Base-by-base conservation (phyloP, 1,140 invertebrate species). In the Apis dorsata region DNA sequence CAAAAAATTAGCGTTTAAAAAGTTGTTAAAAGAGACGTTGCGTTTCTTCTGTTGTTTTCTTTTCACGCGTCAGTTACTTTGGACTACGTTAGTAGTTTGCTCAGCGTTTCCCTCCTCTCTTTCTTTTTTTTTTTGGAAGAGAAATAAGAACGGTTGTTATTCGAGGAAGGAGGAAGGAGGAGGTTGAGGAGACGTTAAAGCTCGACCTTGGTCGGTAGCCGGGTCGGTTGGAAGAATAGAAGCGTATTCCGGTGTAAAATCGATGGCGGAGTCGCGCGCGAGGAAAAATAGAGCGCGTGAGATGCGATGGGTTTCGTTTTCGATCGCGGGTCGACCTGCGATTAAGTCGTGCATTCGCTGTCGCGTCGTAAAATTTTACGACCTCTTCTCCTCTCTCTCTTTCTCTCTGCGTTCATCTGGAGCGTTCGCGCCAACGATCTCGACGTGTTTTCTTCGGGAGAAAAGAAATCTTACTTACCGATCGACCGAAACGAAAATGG, bases 241-340 rank as follows among this genome's bases (percentile, higher is more conserved):
- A 72, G 71, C 62, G 79, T 81, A 81, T 66, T 68, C 79, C 51
- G 28, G 62, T 66, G 79, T 75, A 75, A 81, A 81, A 81, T 81
- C 79, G 79, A 81, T 81, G 79, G 51, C 71, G 53, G 71, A 65
- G 70, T 71, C 71, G 62, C 60, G 79, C 34, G 34, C 34, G 34
- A 44, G 66, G 71, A 19, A 71, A 81, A 81, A 81, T 81, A 81
- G 79, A 81, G 70, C 79, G 79, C 79, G 71, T 55, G 69, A 53
- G 62, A 66, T 34, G 62, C 71, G 62, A 8, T 19, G 21, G 12
- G 21, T 73, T 51, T n/a, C 17, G 73, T 76, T 65, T 76, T 76
- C 74, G 74, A 76, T 76, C 74, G 71, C 10, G 21, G 19, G 21
- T n/a, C 21, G 62, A 55, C 8, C 9, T 44, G 51, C 19, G 13